Conservation (phyloP, 2,888 invertebrate genomes). For the Lottia gigantea region DNA sequence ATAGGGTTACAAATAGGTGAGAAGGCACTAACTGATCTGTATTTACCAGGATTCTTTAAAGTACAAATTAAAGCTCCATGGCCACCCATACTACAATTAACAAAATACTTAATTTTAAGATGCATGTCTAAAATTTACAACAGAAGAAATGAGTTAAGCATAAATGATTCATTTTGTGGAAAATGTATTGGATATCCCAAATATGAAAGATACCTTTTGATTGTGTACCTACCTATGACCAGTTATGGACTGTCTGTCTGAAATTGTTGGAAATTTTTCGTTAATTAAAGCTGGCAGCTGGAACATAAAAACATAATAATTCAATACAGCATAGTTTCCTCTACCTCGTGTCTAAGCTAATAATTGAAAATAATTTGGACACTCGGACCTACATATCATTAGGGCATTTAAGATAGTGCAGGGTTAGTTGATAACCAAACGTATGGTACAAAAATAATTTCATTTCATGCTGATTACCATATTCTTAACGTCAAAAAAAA, state of each 20-base stretch:
- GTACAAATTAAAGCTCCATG: slow-evolving; percentile 94
- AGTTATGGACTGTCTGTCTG: slow-evolving; percentile 68
- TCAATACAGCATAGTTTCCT: background rate
- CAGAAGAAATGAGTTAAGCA: too few relatives aligned
- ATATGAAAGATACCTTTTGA: too few relatives aligned
- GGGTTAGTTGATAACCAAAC: too few relatives aligned
- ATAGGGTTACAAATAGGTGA: slow-evolving; percentile 93
- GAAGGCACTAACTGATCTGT: slow-evolving; percentile 87
- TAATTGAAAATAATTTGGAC: too few relatives aligned
- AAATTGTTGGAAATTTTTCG: slow-evolving; percentile 77
- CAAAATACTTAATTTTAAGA: slow-evolving; percentile 4
- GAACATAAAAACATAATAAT: slow-evolving; percentile 28
- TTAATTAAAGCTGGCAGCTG: slow-evolving; percentile 79
- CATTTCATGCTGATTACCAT: too few relatives aligned
- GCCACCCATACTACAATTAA: slow-evolving; percentile 90
- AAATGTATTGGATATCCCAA: background rate
- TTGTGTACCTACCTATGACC: slow-evolving; percentile 70
- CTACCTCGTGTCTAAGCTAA: too few relatives aligned
- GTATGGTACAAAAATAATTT: too few relatives aligned
- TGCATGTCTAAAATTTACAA: too few relatives aligned
- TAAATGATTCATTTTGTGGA: too few relatives aligned
- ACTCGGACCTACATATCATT: too few relatives aligned
- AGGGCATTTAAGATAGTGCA: too few relatives aligned
- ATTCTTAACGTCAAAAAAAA: too few relatives aligned
- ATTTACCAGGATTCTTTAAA: slow-evolving; percentile 89